Evolutionary conservation across 2,888 invertebrate species (phyloP), one percentile per base, ranked within the genome.

Genomic region (Linyphia triangularis): DNA sequence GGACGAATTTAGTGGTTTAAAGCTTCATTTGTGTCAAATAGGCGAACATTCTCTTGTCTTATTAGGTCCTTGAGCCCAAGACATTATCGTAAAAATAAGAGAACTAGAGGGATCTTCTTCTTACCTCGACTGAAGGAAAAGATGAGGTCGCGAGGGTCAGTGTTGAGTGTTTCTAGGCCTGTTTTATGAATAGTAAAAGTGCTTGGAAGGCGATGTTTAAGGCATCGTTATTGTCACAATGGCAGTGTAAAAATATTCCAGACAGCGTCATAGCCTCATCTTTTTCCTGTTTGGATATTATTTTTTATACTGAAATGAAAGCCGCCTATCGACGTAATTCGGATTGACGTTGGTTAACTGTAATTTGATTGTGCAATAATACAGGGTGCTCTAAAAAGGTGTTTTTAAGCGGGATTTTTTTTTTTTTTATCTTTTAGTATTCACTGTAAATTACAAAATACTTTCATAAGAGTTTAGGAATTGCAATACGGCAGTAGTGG

Each of bases 81-180:
- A 43, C 78, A 79, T 79, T 79, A 79, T 79, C 78, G 78, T 79
- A 67, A 79, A n/a, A 79, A 79, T 43, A 67, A 51, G 13, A 65
- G 26, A 40, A 4, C 63, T n/a, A 26, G 30, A 40, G 70, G 24
- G 26, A 70, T 16, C n/a, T 28, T 33, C 19, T n/a, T 33, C n/a
- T 69, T 69, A 69, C 67, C 28, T 70, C 22, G 16, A 30, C n/a
- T 59, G 22, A 24, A 10, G 4, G 73, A 61, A 24, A 33, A 19
- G 61, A 30, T n/a, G 24, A 67, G 67, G 78, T 65, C 37, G 51
- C n/a, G 19, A 63, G 65, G 43, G 78, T 78, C 78, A 79, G 13
- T 22, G 30, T n/a, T 40, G 63, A 63, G 77, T 63, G 63, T 77
- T 77, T 65, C 26, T 43, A 75, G 51, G 9, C 51, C 65, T 67